Evolutionary conservation across 2,797 vertebrate species (phyloP), one percentile per base, ranked within the genome.

Genomic region (Fistularia commersonii): DNA sequence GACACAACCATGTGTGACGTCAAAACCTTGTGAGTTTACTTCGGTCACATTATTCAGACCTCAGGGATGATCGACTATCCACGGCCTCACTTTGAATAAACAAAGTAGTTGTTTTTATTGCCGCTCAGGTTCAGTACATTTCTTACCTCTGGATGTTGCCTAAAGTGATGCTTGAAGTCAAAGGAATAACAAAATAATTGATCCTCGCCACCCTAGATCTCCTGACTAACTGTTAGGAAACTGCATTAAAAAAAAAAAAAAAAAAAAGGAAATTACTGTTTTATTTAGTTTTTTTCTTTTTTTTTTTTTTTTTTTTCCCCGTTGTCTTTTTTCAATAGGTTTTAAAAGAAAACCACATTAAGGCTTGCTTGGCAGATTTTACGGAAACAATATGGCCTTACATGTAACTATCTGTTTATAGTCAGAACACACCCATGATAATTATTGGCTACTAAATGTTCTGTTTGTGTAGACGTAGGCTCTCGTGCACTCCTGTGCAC

Each of bases 401-500:
- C 57, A 64, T 48, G 35, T 48, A 72, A 67, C 72, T 65, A 61
- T 61, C 40, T 57, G 51, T 48, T 67, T 57, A 59, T 60, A 46
- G 47, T 35, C 9, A 47, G 57, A 51, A 74, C 64, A 82, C 68
- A 69, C 77, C 77, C 78, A 71, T 31, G 51, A 69, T 81, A 77
- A 83, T 73, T 69, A 66, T 41, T 57, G 67, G 48, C 57, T 63
- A 40, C 32, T 33, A 41, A 40, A 41, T 38, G 59, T 69, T 47
- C 52, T 51, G 59, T 50, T 32, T 52, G 46, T 39, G 35, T 61
- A 13, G 37, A 11, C 33, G 6, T 53, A 41, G 39, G 48, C 32
- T 3, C 5, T 40, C 23, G 6, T 32, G 51, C 23, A 8, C 35
- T 7, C 45, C 23, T 65, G 46, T 41, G 33, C 42, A 31, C 39